A percentile compares a stretch with the other conserved stretches of the same genome.
Evolutionary conservation across 2,797 vertebrate species (phyloP).

Genomic region (Mycteria americana): DNA sequence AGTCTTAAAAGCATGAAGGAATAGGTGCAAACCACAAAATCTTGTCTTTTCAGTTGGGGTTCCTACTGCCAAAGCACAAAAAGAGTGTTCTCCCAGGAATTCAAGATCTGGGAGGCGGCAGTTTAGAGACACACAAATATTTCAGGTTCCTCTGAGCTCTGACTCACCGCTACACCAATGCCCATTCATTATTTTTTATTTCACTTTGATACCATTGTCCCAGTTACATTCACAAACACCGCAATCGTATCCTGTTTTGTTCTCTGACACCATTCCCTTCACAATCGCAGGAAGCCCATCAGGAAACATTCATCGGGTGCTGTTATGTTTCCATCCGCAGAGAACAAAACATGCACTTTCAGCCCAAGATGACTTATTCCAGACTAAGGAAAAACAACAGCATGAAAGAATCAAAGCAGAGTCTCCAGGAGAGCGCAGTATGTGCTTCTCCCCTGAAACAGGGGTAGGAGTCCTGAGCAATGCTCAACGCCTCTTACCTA

Average conservation of each 20-base stretch:
- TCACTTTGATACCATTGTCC: slow-evolving; percentile 41
- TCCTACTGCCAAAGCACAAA: background rate
- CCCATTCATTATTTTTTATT: slow-evolving; percentile 68
- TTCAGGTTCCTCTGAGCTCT: slow-evolving; percentile 22
- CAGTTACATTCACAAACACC: slow-evolving; percentile 40
- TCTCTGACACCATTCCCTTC: slow-evolving; percentile 62
- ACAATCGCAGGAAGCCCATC: slow-evolving; percentile 65
- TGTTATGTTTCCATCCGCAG: slow-evolving; percentile 59
- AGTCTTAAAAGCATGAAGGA: background rate
- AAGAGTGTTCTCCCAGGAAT: background rate
- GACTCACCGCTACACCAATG: background rate
- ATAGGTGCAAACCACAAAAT: background rate
- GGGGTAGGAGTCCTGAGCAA: background rate
- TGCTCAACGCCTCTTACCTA: background rate
- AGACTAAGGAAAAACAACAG: slow-evolving; percentile 60
- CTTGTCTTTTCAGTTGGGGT: background rate
- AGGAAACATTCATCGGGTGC: slow-evolving; percentile 48
- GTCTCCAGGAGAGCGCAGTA: background rate
- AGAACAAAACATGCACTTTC: slow-evolving; percentile 66
- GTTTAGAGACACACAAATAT: background rate
- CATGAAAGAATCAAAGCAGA: slow-evolving; percentile 8
- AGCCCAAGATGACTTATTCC: slow-evolving; percentile 56
- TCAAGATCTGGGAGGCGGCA: background rate
- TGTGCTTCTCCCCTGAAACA: background rate
- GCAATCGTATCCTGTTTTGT: slow-evolving; percentile 70